Conservation (phyloP, 2,888 invertebrate species). For the Miltochrista miniata region DNA sequence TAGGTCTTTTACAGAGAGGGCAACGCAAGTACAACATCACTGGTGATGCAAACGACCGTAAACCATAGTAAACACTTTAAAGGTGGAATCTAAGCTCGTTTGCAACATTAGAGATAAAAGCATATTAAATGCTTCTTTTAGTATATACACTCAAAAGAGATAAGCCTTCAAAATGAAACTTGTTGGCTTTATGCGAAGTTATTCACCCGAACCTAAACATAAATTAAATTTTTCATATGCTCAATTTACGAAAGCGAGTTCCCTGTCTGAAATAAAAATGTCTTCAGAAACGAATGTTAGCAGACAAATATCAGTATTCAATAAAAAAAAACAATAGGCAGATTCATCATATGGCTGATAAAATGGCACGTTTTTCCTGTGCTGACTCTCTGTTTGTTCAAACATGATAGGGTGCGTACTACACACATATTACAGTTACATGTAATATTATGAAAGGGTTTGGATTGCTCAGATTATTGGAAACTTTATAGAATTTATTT, state of each 20-base stretch:
- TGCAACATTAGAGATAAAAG: no score
- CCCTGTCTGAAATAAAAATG: neutral
- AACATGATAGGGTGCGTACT: neutral
- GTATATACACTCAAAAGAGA: no score
- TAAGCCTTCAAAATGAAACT: no score
- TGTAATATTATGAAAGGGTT: neutral
- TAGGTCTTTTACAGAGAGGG: no score
- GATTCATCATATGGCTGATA: neutral
- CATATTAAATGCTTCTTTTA: no score
- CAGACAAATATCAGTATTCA: neutral
- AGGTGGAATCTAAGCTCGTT: no score
- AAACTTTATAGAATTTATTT: neutral
- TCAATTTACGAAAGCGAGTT: neutral
- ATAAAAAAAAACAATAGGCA: constrained; percentile 3
- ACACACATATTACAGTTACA: constrained; percentile 1
- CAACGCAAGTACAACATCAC: no score
- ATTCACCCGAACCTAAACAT: neutral
- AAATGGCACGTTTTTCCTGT: constrained; percentile 5
- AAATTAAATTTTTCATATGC: neutral
- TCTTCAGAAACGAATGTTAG: neutral
- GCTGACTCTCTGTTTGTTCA: constrained; percentile 2
- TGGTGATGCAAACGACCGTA: no score
- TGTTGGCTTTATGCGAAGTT: no score
- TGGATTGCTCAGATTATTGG: neutral
- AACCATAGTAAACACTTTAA: no score